Evolutionary conservation across 1,140 invertebrate genomes (phyloP).

Genomic region (Trachymyrmex cornetzi): DNA sequence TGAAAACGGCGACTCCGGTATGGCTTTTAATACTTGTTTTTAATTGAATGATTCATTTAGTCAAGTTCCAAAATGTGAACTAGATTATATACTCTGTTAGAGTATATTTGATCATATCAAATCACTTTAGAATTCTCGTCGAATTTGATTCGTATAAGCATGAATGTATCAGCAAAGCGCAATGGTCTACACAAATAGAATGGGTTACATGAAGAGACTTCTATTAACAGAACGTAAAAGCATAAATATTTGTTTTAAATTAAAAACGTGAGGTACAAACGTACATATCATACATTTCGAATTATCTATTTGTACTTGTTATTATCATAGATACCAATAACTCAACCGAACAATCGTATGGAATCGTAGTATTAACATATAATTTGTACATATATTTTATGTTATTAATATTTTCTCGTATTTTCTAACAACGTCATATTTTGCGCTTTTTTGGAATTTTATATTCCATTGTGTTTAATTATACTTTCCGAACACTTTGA

Average conservation of each 20-base stretch:
- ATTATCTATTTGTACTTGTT: conserved; percentile 28
- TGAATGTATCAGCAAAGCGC: conserved; percentile 2
- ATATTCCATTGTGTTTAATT: background rate
- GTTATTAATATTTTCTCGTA: background rate
- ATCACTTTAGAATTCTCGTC: background rate
- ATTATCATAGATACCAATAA: conserved; percentile 1
- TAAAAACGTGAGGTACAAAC: conserved; percentile 2
- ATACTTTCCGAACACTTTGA: background rate
- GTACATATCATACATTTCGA: background rate
- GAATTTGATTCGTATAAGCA: background rate
- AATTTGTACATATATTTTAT: background rate
- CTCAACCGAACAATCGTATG: background rate
- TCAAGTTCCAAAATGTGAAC: background rate
- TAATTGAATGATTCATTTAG: background rate
- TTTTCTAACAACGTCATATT: background rate
- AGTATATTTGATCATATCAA: conserved; percentile 14
- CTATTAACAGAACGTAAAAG: conserved; percentile 6
- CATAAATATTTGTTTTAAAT: conserved; percentile 35
- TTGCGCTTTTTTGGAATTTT: background rate
- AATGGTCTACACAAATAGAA: conserved; percentile 1
- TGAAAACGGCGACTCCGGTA: background rate
- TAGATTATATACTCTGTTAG: background rate
- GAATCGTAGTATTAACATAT: background rate
- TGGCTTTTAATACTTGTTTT: background rate
- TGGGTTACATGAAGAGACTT: background rate